Conservation (phyloP, 2,888 invertebrate genomes). For the Graphium colonna region DNA sequence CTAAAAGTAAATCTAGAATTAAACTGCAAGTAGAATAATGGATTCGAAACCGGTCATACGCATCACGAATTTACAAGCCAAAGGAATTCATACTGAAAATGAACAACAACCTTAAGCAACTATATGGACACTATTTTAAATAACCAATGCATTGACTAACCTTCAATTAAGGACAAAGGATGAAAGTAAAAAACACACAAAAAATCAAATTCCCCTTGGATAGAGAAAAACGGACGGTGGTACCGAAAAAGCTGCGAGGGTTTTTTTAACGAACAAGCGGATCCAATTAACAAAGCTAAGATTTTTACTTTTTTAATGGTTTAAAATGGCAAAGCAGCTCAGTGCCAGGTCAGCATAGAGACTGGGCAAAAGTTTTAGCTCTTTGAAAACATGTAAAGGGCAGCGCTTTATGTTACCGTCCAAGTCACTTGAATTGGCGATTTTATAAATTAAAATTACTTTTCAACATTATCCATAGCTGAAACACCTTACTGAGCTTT, state of each 20-base stretch:
- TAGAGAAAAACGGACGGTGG: not conserved
- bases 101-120: too few species aligned
- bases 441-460: not conserved
- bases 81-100: too few species aligned
- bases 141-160: too few species aligned
- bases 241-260: slow-evolving; percentile 27
- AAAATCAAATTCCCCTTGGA: not conserved
- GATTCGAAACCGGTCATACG: too few species aligned
- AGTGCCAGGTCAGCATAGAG: slow-evolving; percentile 42
- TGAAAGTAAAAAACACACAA: not conserved
- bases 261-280: slow-evolving; percentile 46
- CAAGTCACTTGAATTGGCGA: slow-evolving; percentile 30
- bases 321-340: slow-evolving; percentile 42
- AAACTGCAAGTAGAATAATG: too few species aligned
- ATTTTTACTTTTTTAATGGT: slow-evolving; percentile 34
- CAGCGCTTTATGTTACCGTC: slow-evolving; percentile 41
- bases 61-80: too few species aligned
- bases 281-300: slow-evolving; percentile 58
- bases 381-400: slow-evolving; percentile 52
- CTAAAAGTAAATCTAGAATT: too few species aligned
- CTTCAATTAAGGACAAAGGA: not conserved
- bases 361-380: slow-evolving; percentile 44
- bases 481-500: too few species aligned
- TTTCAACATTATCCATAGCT: too few species aligned
- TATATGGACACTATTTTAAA: too few species aligned